Conservation (phyloP, 2,888 invertebrate species). For the Pollenia amentaria region DNA sequence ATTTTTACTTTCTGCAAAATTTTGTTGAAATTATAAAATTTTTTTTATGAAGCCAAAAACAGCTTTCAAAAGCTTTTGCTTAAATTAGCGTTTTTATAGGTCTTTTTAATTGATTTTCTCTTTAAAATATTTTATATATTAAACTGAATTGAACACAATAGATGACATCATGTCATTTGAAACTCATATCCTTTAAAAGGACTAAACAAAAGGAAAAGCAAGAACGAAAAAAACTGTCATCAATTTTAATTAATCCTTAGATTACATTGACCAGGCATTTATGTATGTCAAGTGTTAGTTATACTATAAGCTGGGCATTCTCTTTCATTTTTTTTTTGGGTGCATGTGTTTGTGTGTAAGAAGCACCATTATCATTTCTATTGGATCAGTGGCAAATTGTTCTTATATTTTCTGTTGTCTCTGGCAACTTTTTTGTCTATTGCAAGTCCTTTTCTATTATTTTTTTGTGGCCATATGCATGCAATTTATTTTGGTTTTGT, state of each 20-base stretch:
- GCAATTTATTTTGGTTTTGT: conserved; percentile 63
- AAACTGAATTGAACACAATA: not conserved
- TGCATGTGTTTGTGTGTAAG: not conserved
- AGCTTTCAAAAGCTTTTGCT: too few relatives aligned
- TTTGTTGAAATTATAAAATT: too few relatives aligned
- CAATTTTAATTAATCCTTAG: conserved; percentile 73
- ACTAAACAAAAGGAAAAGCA: not conserved
- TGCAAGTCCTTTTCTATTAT: conserved; percentile 8
- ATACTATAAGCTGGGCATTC: not conserved
- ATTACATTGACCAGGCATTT: conserved; percentile 69
- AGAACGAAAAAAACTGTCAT: conserved; percentile 51
- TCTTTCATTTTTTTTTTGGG: not conserved
- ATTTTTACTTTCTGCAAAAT: too few relatives aligned
- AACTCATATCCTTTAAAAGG: conserved; percentile 49
- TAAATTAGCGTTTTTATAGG: too few relatives aligned
- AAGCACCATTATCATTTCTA: conserved; percentile 7
- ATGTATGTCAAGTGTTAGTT: conserved; percentile 66
- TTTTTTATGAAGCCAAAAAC: too few relatives aligned
- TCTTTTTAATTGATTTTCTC: too few relatives aligned
- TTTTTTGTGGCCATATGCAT: conserved; percentile 57
- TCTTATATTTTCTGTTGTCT: conserved; percentile 19
- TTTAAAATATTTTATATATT: too few relatives aligned
- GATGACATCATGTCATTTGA: conserved; percentile 15
- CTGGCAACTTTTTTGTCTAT: conserved; percentile 14
- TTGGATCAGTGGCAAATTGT: conserved; percentile 27